phyloP scores from a whole-genome alignment of 2,888 invertebrate species.

The Caradrina clavipalpis region DNA sequence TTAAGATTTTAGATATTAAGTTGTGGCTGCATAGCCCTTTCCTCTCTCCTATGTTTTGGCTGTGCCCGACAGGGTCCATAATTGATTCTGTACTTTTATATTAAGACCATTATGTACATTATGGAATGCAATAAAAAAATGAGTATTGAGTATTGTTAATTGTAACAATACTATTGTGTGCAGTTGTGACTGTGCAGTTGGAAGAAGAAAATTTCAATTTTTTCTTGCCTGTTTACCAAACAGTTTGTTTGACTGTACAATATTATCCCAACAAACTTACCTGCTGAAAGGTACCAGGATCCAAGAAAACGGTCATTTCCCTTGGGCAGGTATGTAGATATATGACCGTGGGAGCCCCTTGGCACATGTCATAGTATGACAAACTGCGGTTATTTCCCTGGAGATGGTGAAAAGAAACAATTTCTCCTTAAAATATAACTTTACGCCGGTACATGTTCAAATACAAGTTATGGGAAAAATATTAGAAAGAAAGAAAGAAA shows the following conservation, averaged over 20 bases:
- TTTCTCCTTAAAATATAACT: conserved; percentile 36
- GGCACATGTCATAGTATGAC: conserved; percentile 41
- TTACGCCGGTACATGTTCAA: not conserved
- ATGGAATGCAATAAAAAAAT: too few species aligned
- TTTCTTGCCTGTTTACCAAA: not conserved
- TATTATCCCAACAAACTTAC: not conserved
- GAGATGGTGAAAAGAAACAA: conserved; percentile 45
- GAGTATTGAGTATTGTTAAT: too few species aligned
- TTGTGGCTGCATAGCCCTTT: too few species aligned
- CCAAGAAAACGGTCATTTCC: conserved; percentile 29
- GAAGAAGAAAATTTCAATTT: not conserved
- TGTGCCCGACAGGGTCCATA: too few species aligned
- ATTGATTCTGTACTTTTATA: too few species aligned
- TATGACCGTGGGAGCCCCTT: conserved; percentile 16
- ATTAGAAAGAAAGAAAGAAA: too few species aligned
- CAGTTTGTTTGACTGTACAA: not conserved
- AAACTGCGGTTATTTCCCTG: conserved; percentile 54
- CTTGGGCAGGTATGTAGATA: conserved; percentile 36
- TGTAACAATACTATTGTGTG: too few species aligned
- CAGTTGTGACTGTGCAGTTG: not conserved
- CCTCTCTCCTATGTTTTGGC: too few species aligned
- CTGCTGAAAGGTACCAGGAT: conserved; percentile 1
- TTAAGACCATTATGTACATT: too few species aligned
- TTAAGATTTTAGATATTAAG: too few species aligned
- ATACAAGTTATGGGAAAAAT: conserved; percentile 4